Percentiles rank a stretch among this genome's conserved stretches.
Conservation (phyloP, 2,888 invertebrate genomes). For the Drosophila nr. medialis region DNA sequence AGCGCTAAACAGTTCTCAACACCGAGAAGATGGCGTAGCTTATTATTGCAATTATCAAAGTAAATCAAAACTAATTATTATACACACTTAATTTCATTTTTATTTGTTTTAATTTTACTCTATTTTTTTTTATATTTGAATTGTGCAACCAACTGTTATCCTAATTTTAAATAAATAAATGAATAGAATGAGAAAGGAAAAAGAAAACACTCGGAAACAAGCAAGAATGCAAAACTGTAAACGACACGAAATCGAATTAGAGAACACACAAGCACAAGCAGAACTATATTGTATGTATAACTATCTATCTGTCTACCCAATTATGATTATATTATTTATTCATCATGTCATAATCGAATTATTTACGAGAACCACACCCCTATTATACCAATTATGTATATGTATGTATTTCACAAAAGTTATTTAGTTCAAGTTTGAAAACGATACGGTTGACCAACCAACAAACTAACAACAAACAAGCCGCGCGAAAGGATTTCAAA, state of each 20-base stretch:
- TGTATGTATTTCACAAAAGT: constrained; percentile 57
- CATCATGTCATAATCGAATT: constrained; percentile 51
- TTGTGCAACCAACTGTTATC: constrained; percentile 70
- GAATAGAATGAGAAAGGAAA: constrained; percentile 2
- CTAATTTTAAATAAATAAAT: constrained; percentile 69
- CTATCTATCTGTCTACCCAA: constrained; percentile 9
- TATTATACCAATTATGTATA: constrained; percentile 33
- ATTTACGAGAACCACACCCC: constrained; percentile 23
- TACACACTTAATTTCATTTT: constrained; percentile 17
- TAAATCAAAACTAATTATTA: constrained; percentile 54
- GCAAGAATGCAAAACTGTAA: constrained; percentile 29
- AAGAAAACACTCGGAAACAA: constrained; percentile 2
- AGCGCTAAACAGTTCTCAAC: constrained; percentile 31
- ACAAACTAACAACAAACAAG: constrained; percentile 44
- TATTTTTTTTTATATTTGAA: constrained; percentile 40
- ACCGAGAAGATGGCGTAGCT: constrained; percentile 34
- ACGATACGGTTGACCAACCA: constrained; percentile 47
- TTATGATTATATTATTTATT: constrained; percentile 69
- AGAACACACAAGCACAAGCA: constrained; percentile 26
- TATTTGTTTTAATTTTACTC: constrained; percentile 24
- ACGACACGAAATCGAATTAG: constrained; percentile 72
- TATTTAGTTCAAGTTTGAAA: constrained; percentile 56
- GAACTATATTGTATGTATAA: constrained; percentile 1
- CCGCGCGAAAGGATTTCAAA: constrained; percentile 54
- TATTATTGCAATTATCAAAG: constrained; percentile 60